Conservation (phyloP, 1,140 invertebrate species). For the Coelopa frigida region DNA sequence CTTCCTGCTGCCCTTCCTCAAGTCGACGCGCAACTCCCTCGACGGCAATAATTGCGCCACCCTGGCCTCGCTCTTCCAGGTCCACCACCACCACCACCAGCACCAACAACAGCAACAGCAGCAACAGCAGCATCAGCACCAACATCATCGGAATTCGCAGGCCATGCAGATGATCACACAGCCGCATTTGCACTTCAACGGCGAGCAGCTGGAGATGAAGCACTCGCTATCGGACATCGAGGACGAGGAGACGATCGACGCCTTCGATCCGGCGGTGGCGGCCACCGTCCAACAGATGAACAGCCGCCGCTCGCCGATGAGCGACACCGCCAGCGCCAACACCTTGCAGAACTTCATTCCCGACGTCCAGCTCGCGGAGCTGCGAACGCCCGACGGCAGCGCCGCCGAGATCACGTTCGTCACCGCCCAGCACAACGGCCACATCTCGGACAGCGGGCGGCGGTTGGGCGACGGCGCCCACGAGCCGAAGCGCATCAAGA, state of each 20-base stretch:
- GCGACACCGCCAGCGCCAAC: conserved; percentile 36
- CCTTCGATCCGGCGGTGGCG: conserved; percentile 32
- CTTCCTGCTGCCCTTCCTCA: conserved; percentile 40
- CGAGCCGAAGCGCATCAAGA: conserved; percentile 31
- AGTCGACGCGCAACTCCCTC: conserved; percentile 32
- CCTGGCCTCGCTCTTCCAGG: conserved; percentile 27
- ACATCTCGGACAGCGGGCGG: not conserved
- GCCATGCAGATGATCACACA: conserved; percentile 1
- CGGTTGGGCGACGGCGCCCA: conserved; percentile 1
- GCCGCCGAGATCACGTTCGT: too few relatives aligned
- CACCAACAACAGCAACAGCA: conserved; percentile 17
- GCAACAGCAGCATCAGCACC: conserved; percentile 7
- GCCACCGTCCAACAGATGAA: conserved; percentile 16
- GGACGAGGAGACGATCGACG: conserved; percentile 38
- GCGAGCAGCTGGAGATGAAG: conserved; percentile 27
- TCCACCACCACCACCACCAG: too few relatives aligned
- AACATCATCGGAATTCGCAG: not conserved
- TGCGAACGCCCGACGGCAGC: conserved; percentile 3
- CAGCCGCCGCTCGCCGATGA: conserved; percentile 20
- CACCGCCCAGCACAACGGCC: conserved; percentile 1
- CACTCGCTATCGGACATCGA: conserved; percentile 37
- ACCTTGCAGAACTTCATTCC: conserved; percentile 40
- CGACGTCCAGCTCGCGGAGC: conserved; percentile 36
- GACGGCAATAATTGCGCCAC: conserved; percentile 30
- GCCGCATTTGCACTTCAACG: not conserved